Percentiles rank a stretch among this genome's conserved stretches.
phyloP scores from a whole-genome alignment of 2,797 vertebrate genomes.

The Botia almorhae region DNA sequence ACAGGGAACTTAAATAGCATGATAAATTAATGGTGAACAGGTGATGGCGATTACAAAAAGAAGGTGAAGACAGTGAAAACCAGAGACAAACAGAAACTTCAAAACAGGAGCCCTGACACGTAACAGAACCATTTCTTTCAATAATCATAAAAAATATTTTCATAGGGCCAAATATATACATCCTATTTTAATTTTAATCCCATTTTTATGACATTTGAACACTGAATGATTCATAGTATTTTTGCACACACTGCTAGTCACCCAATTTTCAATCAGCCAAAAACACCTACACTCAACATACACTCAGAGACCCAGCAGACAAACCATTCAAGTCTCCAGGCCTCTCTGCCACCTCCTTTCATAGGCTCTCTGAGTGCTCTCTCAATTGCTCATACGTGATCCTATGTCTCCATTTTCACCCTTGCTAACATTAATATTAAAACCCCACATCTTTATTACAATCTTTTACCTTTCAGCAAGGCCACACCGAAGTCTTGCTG shows the following conservation, averaged over 20 bases:
- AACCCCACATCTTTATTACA: conserved; percentile 44
- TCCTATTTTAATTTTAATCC: background rate
- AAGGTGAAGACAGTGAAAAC: too few relatives aligned
- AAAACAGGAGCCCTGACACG: too few relatives aligned
- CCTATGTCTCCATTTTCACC: conserved; percentile 43
- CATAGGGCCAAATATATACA: too few relatives aligned
- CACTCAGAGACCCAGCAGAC: conserved; percentile 17
- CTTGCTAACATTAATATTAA: conserved; percentile 50
- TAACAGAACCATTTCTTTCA: too few relatives aligned
- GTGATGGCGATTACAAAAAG: too few relatives aligned
- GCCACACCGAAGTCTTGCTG: conserved; percentile 35
- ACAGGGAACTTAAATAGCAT: too few relatives aligned
- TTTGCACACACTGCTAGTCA: conserved; percentile 14
- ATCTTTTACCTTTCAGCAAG: conserved; percentile 44
- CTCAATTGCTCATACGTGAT: conserved; percentile 50
- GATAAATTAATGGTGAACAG: too few relatives aligned
- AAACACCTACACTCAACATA: conserved; percentile 11
- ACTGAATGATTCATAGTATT: conserved; percentile 31
- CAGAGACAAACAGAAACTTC: too few relatives aligned
- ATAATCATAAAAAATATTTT: too few relatives aligned
- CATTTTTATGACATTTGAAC: conserved; percentile 7
- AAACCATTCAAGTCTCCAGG: conserved; percentile 12
- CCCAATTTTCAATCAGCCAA: conserved; percentile 27
- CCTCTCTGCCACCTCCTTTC: conserved; percentile 2
- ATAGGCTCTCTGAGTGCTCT: conserved; percentile 34